Conservation (phyloP, 2,113 vertebrate genomes). For the Pavo muticus region DNA sequence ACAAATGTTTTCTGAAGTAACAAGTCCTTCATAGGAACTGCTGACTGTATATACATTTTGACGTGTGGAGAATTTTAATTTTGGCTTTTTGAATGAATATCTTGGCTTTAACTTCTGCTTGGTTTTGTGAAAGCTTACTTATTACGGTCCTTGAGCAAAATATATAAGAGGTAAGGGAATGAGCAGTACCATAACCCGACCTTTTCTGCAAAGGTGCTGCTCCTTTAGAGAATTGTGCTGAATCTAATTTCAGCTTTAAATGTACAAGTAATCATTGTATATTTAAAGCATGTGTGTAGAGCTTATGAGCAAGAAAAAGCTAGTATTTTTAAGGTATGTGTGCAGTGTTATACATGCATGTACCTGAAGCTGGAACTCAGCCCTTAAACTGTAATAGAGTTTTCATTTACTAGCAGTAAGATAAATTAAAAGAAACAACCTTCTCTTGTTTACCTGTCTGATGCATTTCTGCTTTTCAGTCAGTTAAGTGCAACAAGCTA, state of each 20-base stretch:
- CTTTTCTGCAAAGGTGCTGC: constrained; percentile 14
- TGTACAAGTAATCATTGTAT: constrained; percentile 30
- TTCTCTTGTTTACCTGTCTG: constrained; percentile 28
- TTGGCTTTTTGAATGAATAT: background rate
- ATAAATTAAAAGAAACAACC: constrained; percentile 50
- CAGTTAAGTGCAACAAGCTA: constrained; percentile 65
- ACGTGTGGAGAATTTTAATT: constrained; percentile 22
- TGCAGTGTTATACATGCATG: background rate
- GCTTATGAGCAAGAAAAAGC: background rate
- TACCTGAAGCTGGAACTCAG: constrained; percentile 8
- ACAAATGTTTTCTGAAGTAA: background rate
- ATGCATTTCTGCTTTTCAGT: constrained; percentile 61
- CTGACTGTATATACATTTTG: constrained; percentile 16
- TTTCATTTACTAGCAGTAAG: constrained; percentile 29
- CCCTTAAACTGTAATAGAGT: background rate
- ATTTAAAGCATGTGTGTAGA: constrained; percentile 55
- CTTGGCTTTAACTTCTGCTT: constrained; percentile 42
- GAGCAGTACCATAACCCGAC: background rate
- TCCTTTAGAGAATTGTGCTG: constrained; percentile 23
- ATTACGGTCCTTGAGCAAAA: constrained; percentile 15
- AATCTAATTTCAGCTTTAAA: constrained; percentile 32
- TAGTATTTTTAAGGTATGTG: background rate
- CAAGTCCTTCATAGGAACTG: constrained; percentile 17
- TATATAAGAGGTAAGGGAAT: background rate
- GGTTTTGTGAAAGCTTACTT: constrained; percentile 25